Evolutionary conservation across 1,140 invertebrate species (phyloP).

Genomic region (Drosophila bifasciata): DNA sequence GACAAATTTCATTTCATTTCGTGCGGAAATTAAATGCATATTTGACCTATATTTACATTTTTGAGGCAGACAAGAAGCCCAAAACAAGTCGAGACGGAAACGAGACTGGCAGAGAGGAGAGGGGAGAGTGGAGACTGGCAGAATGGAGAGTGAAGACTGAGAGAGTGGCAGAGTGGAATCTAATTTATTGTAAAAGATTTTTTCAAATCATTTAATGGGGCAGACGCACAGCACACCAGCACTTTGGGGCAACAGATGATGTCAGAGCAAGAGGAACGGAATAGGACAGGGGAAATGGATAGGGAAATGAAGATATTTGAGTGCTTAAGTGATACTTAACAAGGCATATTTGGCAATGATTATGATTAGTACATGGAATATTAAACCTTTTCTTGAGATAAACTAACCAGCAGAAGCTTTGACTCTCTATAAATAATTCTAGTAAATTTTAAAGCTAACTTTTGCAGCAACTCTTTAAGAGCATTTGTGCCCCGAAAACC

Average conservation of each 20-base stretch:
- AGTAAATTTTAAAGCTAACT: too few relatives aligned
- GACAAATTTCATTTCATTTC: conserved; percentile 75
- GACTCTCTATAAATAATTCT: too few relatives aligned
- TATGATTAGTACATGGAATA: too few relatives aligned
- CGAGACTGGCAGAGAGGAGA: conserved; percentile 23
- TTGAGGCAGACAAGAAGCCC: conserved; percentile 10
- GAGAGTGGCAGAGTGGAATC: conserved; percentile 64
- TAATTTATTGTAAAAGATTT: conserved; percentile 71
- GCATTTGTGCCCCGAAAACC: too few relatives aligned
- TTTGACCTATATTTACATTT: conserved; percentile 78
- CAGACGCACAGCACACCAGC: conserved; percentile 22
- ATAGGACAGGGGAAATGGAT: not conserved
- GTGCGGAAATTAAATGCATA: conserved; percentile 79
- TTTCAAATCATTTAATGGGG: conserved; percentile 52
- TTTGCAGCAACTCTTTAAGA: too few relatives aligned
- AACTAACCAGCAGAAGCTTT: too few relatives aligned
- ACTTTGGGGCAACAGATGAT: conserved; percentile 40
- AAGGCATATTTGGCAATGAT: rapidly evolving
- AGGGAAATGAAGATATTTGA: too few relatives aligned
- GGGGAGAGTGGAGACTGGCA: conserved; percentile 7
- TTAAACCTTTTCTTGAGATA: too few relatives aligned
- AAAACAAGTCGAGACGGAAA: conserved; percentile 35
- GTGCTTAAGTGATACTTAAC: too few relatives aligned
- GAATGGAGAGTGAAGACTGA: conserved; percentile 5
- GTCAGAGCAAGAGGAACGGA: conserved; percentile 19